A percentile compares a stretch with the other conserved stretches of the same genome.
Evolutionary conservation across 2,888 invertebrate genomes (phyloP).

Genomic region (Oxycera nigricornis): DNA sequence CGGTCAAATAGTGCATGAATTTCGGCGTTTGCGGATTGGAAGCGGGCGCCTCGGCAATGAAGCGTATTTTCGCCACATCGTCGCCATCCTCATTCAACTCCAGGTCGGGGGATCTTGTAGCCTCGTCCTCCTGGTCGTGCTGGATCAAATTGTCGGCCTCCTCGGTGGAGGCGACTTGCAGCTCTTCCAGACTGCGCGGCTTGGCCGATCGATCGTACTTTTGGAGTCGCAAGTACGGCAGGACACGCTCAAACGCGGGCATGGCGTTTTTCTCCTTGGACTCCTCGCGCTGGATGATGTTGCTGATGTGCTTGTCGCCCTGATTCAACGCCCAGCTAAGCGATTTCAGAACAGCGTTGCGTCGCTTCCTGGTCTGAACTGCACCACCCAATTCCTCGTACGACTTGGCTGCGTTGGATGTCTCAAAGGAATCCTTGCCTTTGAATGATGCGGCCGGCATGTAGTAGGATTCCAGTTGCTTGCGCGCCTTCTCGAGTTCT

Average conservation of each 20-base stretch:
- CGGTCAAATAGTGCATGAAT: constrained; percentile 53
- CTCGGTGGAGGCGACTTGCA: not conserved
- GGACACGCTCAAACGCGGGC: not conserved
- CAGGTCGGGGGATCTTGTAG: not conserved
- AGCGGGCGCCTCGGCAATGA: constrained; percentile 15
- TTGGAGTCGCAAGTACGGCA: not conserved
- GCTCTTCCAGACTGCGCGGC: constrained; percentile 20
- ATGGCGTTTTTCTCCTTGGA: not conserved
- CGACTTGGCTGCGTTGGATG: not conserved
- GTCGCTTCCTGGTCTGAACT: not conserved
- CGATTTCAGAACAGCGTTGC: constrained; percentile 34
- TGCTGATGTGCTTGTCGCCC: constrained; percentile 12
- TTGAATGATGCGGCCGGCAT: constrained; percentile 12
- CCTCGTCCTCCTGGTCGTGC: not conserved
- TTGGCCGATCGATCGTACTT: constrained; percentile 21
- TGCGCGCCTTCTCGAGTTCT: constrained; percentile 37
- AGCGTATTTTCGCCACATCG: constrained; percentile 24
- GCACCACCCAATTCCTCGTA: not conserved
- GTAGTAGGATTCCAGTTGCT: constrained; percentile 41
- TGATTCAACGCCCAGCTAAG: constrained; percentile 20
- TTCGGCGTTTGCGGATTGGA: constrained; percentile 45
- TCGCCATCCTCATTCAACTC: not conserved
- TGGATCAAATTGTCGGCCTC: not conserved
- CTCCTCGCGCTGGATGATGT: not conserved
- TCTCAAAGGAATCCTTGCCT: not conserved